phyloP scores from a whole-genome alignment of 2,113 vertebrate species.

The Gymnarchus niloticus region DNA sequence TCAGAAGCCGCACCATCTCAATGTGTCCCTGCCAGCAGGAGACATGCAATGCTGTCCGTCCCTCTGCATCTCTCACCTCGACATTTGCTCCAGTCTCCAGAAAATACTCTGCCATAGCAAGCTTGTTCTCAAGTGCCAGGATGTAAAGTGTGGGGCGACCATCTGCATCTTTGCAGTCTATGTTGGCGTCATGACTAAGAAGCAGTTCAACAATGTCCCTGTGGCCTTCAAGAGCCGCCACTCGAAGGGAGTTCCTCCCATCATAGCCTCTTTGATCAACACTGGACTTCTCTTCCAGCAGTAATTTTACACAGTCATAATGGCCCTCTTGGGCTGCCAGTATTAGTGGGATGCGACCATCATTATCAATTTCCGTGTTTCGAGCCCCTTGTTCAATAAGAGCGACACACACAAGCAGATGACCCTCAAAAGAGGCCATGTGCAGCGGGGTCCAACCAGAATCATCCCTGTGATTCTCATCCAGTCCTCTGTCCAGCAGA shows the following conservation, averaged over 20 bases:
- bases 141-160: conserved; percentile 95
- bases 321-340: conserved; percentile 90
- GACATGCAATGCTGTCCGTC: conserved; percentile 89
- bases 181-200: conserved; percentile 80
- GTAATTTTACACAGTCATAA: conserved; percentile 89
- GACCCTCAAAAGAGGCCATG: conserved; percentile 95
- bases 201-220: conserved; percentile 88
- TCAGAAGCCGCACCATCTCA: conserved; percentile 86
- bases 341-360: conserved; percentile 86
- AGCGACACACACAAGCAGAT: conserved; percentile 86
- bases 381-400: conserved; percentile 97
- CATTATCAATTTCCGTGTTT: conserved; percentile 88
- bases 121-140: conserved; percentile 89
- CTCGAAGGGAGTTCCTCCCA: conserved; percentile 85
- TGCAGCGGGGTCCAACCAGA: conserved; percentile 95
- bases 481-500: conserved; percentile 94
- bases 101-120: conserved; percentile 90
- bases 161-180: conserved; percentile 89
- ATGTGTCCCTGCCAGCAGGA: conserved; percentile 98
- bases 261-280: conserved; percentile 90
- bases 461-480: conserved; percentile 93
- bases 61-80: conserved; percentile 86
- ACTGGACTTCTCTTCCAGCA: conserved; percentile 85
- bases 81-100: conserved; percentile 89
- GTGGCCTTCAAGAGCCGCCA: conserved; percentile 87